Conservation (phyloP, 35 echinoderm and acorn worm genomes). For the Ptychodera flava region DNA sequence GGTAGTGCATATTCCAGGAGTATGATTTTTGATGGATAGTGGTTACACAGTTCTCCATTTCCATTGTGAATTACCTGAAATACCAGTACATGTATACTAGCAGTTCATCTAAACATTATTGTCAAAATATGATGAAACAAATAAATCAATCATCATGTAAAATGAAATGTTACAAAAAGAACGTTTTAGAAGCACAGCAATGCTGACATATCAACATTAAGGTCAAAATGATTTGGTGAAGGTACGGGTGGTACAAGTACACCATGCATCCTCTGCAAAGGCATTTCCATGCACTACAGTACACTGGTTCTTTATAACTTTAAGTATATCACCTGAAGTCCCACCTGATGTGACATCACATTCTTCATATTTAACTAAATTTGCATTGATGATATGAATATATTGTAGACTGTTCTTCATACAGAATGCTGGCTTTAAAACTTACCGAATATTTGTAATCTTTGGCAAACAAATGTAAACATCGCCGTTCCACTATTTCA, state of each 20-base stretch:
- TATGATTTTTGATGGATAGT: constrained; percentile 88
- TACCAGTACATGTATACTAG: too few relatives aligned
- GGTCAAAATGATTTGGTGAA: not conserved
- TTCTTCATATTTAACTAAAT: too few relatives aligned
- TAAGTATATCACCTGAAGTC: too few relatives aligned
- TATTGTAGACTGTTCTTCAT: too few relatives aligned
- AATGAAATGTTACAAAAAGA: not conserved
- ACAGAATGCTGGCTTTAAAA: too few relatives aligned
- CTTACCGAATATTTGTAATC: constrained; percentile 92
- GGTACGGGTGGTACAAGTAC: too few relatives aligned
- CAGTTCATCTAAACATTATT: too few relatives aligned
- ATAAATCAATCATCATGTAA: not conserved
- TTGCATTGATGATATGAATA: too few relatives aligned
- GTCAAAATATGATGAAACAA: not conserved
- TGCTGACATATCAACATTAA: not conserved
- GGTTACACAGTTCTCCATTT: constrained; percentile 88
- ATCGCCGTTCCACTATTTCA: constrained; percentile 74
- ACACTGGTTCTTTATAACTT: too few relatives aligned
- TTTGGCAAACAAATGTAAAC: constrained; percentile 74
- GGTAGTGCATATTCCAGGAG: constrained; percentile 68
- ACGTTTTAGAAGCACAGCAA: not conserved
- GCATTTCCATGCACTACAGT: too few relatives aligned
- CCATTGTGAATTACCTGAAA: constrained; percentile 81
- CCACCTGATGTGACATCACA: too few relatives aligned
- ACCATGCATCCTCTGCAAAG: too few relatives aligned